Percentiles rank a stretch among this genome's conserved stretches.
These are phyloP conservation scores for Caenorhabditis brenneri DNA, from an alignment of 1,140 invertebrate genomes.

Conservation along the genomic window DNA sequence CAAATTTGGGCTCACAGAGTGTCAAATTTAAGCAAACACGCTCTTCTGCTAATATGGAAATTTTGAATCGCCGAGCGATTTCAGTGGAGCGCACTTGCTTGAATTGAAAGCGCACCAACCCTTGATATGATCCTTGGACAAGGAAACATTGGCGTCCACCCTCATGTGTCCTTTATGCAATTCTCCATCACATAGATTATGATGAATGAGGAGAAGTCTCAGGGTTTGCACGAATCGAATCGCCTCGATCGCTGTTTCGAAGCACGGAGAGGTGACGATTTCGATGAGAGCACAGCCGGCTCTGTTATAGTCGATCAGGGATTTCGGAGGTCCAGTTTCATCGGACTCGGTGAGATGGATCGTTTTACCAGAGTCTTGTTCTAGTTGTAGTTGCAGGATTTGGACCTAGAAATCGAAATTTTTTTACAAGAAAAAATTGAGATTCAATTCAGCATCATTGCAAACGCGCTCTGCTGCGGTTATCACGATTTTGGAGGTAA, in stretches of 20 bases:
- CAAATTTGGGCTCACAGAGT: no score
- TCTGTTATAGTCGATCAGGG: slow-evolving; percentile 42
- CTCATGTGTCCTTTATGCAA: slow-evolving; percentile 97
- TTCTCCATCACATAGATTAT: slow-evolving; percentile 84
- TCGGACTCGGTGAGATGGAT: slow-evolving; percentile 75
- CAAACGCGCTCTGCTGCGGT: no score
- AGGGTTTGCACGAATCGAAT: slow-evolving; percentile 88
- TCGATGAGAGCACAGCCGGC: slow-evolving; percentile 85
- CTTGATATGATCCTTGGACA: slow-evolving; percentile 78
- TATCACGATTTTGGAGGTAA: no score
- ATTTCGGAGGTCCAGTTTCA: neutral
- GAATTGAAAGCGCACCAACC: slow-evolving; percentile 82
- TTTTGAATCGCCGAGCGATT: no score
- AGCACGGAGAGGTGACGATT: slow-evolving; percentile 91
- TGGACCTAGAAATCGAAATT: no score
- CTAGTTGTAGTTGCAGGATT: slow-evolving; percentile 91
- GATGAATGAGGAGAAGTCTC: slow-evolving; percentile 78
- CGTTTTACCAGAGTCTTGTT: slow-evolving; percentile 96
- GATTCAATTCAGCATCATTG: no score
- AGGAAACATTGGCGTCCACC: slow-evolving; percentile 95
- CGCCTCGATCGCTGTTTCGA: slow-evolving; percentile 86
- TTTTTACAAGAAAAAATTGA: no score
- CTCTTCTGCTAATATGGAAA: no score
- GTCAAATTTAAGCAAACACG: no score
- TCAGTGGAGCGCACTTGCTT: no score